phyloP scores from a whole-genome alignment of 2,888 invertebrate genomes.

The Heliconius ethilla region DNA sequence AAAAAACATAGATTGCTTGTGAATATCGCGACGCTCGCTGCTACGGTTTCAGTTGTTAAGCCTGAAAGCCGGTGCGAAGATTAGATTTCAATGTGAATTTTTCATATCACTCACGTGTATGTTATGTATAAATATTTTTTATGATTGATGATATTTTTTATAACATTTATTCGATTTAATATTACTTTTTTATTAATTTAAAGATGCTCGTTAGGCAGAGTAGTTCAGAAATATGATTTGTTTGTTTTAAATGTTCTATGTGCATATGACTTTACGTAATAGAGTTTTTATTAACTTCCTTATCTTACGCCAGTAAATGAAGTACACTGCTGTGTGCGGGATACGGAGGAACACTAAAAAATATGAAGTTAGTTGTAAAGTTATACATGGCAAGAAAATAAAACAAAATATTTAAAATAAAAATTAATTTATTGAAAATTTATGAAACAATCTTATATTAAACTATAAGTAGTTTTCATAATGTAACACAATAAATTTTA shows the following conservation, averaged over 20 bases:
- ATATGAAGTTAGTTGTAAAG: no score
- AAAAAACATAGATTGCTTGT: slow-evolving; percentile 39
- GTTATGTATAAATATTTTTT: background rate
- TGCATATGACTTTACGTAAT: no score
- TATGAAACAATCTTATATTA: slow-evolving; percentile 60
- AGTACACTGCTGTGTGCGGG: no score
- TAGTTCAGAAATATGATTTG: no score
- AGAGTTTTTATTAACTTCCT: no score
- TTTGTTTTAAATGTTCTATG: no score
- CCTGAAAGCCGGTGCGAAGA: slow-evolving; percentile 32
- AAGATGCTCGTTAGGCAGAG: no score
- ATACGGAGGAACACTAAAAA: no score
- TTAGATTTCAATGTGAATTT: slow-evolving; percentile 33
- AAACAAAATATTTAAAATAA: slow-evolving; percentile 50
- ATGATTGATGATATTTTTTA: background rate
- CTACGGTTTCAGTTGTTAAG: slow-evolving; percentile 32
- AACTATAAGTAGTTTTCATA: slow-evolving; percentile 59
- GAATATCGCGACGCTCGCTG: slow-evolving; percentile 31
- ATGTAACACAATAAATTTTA: slow-evolving; percentile 55
- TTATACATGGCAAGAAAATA: background rate
- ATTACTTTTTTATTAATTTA: no score
- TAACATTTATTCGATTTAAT: background rate
- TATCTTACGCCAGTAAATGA: no score
- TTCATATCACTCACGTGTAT: background rate
- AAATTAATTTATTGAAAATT: slow-evolving; percentile 71